Evolutionary conservation across 2,113 vertebrate species (phyloP).

Genomic region (Dermatemys mawii): DNA sequence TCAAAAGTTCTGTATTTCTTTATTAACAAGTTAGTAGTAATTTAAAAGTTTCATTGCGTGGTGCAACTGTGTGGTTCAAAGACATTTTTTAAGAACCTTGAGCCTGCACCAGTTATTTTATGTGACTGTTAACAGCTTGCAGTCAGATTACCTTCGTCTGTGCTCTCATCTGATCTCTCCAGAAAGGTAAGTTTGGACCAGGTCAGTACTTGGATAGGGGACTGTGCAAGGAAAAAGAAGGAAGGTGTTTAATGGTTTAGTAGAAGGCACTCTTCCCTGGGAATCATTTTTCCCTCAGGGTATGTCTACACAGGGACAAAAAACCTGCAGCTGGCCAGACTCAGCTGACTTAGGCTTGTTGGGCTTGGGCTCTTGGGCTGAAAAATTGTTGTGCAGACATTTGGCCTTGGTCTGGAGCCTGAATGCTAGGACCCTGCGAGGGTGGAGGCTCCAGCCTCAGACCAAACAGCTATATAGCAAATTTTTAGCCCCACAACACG

Average conservation of each 20-base stretch:
- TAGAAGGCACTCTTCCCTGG: accelerated
- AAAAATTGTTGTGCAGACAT: not conserved
- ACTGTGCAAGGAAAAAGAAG: not conserved
- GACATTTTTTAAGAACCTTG: not conserved
- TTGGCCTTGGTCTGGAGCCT: not conserved
- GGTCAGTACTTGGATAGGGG: not conserved
- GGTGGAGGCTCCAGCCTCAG: not conserved
- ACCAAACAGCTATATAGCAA: not conserved
- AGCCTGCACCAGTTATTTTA: not conserved
- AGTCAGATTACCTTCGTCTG: not conserved
- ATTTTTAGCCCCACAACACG: not conserved
- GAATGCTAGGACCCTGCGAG: not conserved
- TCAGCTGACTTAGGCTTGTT: not conserved
- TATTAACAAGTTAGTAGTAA: not conserved
- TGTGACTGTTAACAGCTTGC: not conserved
- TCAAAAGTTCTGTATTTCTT: not conserved
- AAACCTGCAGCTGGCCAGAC: not conserved
- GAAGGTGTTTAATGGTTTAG: not conserved
- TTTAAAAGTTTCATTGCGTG: not conserved
- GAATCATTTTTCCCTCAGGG: not conserved
- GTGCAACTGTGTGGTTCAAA: not conserved
- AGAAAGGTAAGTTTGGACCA: not conserved
- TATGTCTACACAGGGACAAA: not conserved
- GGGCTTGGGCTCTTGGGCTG: not conserved
- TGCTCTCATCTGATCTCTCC: not conserved